Percentiles rank a stretch among this genome's conserved stretches.
Conservation (phyloP, 2,888 invertebrate genomes). For the Yponomeuta evonymella region DNA sequence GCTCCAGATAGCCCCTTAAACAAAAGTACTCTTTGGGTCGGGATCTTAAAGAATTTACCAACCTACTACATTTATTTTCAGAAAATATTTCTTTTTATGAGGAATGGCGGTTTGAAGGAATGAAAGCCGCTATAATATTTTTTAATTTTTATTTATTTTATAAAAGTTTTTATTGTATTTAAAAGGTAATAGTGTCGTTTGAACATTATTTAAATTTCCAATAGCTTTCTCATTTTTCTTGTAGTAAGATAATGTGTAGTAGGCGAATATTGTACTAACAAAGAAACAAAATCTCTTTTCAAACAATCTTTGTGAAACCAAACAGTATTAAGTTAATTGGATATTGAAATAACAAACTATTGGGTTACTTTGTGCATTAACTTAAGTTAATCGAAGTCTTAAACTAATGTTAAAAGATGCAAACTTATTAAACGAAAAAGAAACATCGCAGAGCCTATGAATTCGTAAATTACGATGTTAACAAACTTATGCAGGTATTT, state of each 20-base stretch:
- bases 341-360: constrained; percentile 46
- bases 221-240: constrained; percentile 47
- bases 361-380: constrained; percentile 63
- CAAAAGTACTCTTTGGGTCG: too few relatives aligned
- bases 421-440: constrained; percentile 43
- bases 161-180: constrained; percentile 72
- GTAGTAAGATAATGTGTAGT: constrained; percentile 64
- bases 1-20: too few relatives aligned
- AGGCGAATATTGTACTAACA: constrained; percentile 50
- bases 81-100: too few relatives aligned
- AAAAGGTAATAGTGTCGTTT: constrained; percentile 71
- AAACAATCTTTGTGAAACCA: constrained; percentile 1
- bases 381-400: constrained; percentile 55
- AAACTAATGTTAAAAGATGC: constrained; percentile 65
- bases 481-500: background rate
- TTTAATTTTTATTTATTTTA: constrained; percentile 55
- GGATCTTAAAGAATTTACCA: too few relatives aligned
- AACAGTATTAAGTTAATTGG: constrained; percentile 32
- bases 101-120: background rate
- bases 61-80: too few relatives aligned
- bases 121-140: constrained; percentile 30
- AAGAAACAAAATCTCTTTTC: constrained; percentile 10
- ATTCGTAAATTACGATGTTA: background rate
- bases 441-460: constrained; percentile 5
- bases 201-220: constrained; percentile 61